Conservation (phyloP, 1,140 invertebrate genomes). For the Lepidotrigona ventralis region DNA sequence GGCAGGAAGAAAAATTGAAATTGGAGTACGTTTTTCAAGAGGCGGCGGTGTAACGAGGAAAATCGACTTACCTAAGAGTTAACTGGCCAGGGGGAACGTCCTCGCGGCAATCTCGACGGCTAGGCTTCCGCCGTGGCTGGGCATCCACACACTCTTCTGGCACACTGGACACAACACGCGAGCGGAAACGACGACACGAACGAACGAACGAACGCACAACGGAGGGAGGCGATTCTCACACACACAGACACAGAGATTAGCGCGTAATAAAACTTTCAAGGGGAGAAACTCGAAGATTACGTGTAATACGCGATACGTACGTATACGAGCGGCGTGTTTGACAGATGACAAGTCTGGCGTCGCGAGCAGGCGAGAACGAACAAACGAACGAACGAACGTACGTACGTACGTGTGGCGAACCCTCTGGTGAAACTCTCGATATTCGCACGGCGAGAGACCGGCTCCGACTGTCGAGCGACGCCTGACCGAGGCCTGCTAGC, state of each 20-base stretch:
- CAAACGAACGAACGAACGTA: too few relatives aligned
- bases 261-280: not conserved
- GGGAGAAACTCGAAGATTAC: not conserved
- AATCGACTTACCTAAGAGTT: conserved; percentile 36
- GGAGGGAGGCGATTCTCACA: not conserved
- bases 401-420: too few relatives aligned
- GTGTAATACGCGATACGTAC: not conserved
- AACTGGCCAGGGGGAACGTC: conserved; percentile 40
- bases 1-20: too few relatives aligned
- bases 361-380: not conserved
- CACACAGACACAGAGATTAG: not conserved
- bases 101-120: conserved; percentile 31
- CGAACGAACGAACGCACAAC: conserved; percentile 19
- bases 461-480: conserved; percentile 62
- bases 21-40: not conserved
- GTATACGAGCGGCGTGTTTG: not conserved
- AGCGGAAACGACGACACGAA: conserved; percentile 32
- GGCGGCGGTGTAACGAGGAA: not conserved
- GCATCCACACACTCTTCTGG: conserved; percentile 39
- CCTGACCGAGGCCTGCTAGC: conserved; percentile 30
- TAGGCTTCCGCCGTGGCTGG: conserved; percentile 14
- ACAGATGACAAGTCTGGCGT: conserved; percentile 36
- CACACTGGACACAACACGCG: conserved; percentile 44
- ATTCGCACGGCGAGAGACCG: conserved; percentile 63
- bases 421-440: conserved; percentile 44